Conservation (phyloP, 2,888 invertebrate species). For the Lampropteryx suffumata region DNA sequence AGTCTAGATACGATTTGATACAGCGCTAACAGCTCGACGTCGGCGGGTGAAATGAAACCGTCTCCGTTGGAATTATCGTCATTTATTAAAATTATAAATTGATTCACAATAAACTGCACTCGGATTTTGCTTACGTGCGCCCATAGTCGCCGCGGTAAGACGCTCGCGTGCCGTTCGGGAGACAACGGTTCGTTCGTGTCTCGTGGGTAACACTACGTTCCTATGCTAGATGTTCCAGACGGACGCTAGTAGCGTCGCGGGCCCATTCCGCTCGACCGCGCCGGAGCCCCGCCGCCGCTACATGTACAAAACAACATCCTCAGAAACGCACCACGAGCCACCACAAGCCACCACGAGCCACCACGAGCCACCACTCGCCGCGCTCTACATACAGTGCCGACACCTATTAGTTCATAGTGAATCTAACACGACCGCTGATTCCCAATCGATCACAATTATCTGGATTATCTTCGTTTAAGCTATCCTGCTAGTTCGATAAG, state of each 20-base stretch:
- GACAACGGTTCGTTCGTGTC: constrained; percentile 41
- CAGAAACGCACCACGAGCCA: constrained; percentile 29
- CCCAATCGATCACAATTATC: neutral
- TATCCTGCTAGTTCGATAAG: constrained; percentile 12
- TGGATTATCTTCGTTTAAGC: constrained; percentile 11
- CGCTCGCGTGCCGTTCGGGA: constrained; percentile 30
- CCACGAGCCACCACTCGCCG: constrained; percentile 18
- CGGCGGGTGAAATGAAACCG: constrained; percentile 57
- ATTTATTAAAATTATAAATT: constrained; percentile 56
- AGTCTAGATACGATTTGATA: constrained; percentile 36
- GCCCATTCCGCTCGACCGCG: constrained; percentile 64
- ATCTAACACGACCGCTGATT: constrained; percentile 14
- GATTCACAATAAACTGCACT: constrained; percentile 51
- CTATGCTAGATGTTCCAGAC: constrained; percentile 36
- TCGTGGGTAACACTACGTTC: constrained; percentile 35
- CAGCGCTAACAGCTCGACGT: constrained; percentile 19
- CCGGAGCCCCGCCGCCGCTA: constrained; percentile 65
- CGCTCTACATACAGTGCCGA: constrained; percentile 26
- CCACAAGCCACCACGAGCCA: constrained; percentile 12
- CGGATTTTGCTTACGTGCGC: constrained; percentile 34
- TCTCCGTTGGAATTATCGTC: constrained; percentile 50
- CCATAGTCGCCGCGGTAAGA: constrained; percentile 23
- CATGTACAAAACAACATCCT: constrained; percentile 45
- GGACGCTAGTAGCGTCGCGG: constrained; percentile 75
- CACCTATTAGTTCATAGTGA: constrained; percentile 50